Percentiles rank a stretch among this genome's conserved stretches.
Conservation (phyloP, 2,113 vertebrate genomes). For the Pantherophis guttatus region DNA sequence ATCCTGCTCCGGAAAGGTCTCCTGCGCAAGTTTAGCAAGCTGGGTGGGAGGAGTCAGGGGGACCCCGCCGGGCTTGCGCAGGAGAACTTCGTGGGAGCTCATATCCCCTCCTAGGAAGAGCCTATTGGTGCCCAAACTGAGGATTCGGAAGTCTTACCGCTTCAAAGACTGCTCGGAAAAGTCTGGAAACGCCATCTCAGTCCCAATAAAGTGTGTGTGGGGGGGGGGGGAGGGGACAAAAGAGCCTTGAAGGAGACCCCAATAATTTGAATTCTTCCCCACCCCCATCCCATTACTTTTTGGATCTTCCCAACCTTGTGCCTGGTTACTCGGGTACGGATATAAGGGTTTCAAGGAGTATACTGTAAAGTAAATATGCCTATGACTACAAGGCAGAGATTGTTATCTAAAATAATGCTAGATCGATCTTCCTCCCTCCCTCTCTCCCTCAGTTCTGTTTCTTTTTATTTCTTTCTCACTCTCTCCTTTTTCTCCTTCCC, state of each 20-base stretch:
- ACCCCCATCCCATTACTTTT: too few species aligned
- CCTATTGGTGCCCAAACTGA: background rate
- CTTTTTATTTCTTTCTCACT: background rate
- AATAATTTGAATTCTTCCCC: background rate
- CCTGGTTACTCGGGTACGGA: background rate
- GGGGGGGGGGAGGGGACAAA: background rate
- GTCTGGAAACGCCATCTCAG: background rate
- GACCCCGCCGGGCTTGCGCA: background rate
- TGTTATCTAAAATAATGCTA: background rate
- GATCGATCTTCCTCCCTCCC: background rate
- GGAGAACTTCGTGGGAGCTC: background rate
- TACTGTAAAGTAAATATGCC: background rate
- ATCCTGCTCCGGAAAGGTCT: background rate
- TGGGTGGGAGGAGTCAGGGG: background rate
- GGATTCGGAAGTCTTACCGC: background rate
- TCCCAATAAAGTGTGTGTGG: background rate
- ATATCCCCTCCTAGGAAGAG: background rate
- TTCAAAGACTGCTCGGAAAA: background rate
- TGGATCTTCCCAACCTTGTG: background rate
- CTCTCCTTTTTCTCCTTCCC: background rate
- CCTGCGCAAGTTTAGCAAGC: background rate
- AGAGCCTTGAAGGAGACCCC: background rate
- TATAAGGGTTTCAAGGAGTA: background rate
- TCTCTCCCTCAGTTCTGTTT: too few species aligned
- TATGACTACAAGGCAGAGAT: background rate